phyloP scores from a whole-genome alignment of 2,888 invertebrate species.

The Bruchidius siliquastri region DNA sequence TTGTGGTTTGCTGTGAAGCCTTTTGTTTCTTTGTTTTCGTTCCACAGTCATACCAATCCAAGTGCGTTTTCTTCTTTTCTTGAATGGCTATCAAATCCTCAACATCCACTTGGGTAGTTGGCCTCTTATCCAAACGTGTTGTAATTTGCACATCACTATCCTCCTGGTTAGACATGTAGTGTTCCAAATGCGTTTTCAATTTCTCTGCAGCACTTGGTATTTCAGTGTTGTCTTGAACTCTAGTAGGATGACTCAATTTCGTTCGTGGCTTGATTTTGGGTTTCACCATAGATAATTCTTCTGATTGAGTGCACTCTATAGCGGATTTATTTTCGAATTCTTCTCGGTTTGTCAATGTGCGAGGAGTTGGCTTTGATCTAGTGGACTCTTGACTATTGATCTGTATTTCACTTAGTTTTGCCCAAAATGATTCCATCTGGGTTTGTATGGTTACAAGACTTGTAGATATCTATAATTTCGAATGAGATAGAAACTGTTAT shows the following conservation, averaged over 20 bases:
- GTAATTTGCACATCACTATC: not conserved
- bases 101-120: not conserved
- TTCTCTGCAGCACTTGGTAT: constrained; percentile 10
- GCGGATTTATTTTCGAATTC: constrained; percentile 2
- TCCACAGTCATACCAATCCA: not conserved
- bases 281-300: constrained; percentile 6
- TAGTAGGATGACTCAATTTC: constrained; percentile 17
- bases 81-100: not conserved
- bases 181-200: constrained; percentile 13
- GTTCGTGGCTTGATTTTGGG: constrained; percentile 24
- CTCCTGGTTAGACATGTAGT: constrained; percentile 4
- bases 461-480: constrained; percentile 30
- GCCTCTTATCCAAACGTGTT: no score
- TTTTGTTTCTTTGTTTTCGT: not conserved
- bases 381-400: constrained; percentile 15
- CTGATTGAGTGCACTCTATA: not conserved
- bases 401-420: constrained; percentile 38
- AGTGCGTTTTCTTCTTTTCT: not conserved
- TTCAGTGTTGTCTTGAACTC: constrained; percentile 3
- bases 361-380: not conserved
- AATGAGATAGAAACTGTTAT: no score
- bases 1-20: not conserved
- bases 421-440: constrained; percentile 44
- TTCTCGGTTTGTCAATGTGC: not conserved
- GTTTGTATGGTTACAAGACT: constrained; percentile 38